Percentiles rank a stretch among this genome's conserved stretches.
These are phyloP conservation scores for Bellardia pandia DNA, from an alignment of 2,888 invertebrate genomes.

Conservation along the genomic window DNA sequence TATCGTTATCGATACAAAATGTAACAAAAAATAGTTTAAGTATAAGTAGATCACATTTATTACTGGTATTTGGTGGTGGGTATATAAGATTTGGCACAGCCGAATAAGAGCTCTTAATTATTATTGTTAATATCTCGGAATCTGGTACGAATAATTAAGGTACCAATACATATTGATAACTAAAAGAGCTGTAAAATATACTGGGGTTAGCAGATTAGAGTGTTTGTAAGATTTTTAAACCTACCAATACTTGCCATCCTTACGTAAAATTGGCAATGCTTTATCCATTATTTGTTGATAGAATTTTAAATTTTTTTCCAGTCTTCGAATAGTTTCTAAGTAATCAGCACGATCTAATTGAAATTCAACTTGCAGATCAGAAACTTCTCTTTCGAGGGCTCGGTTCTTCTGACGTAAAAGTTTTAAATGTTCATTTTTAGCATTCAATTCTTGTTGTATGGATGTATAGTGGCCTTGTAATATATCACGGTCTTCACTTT, in stretches of 20 bases:
- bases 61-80: no score
- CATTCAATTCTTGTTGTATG: slow-evolving; percentile 90
- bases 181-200: no score
- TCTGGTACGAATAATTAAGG: no score
- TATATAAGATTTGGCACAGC: no score
- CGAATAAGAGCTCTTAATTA: no score
- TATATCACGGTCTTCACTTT: slow-evolving; percentile 88
- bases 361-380: slow-evolving; percentile 92
- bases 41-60: no score
- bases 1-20: no score
- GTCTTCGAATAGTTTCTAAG: slow-evolving; percentile 90
- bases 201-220: no score
- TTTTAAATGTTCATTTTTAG: slow-evolving; percentile 88
- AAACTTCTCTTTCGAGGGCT: slow-evolving; percentile 89
- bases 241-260: slow-evolving; percentile 90
- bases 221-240: slow-evolving; percentile 26
- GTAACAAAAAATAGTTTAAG: no score
- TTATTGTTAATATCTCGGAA: no score
- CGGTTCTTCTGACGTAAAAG: slow-evolving; percentile 88
- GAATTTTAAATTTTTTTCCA: slow-evolving; percentile 89
- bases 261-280: slow-evolving; percentile 88
- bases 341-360: slow-evolving; percentile 93
- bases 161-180: no score
- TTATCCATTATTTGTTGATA: slow-evolving; percentile 88
- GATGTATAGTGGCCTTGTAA: slow-evolving; percentile 91